A percentile compares a stretch with the other conserved stretches of the same genome.
These are phyloP conservation scores for Pan troglodytes DNA, from an alignment of 2,113 vertebrate genomes.

Conservation along the genomic window NHGRI_mPanTro3-v2.1_pri NC_072413.2:81012501-81013000, in stretches of 20 bases:
- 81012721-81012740: neutral
- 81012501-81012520: no score
- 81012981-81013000: neutral
- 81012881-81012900: neutral
- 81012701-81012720: neutral
- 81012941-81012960: neutral
- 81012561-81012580: neutral
- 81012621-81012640: neutral
- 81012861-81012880: neutral
- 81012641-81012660: neutral
- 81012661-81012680: neutral
- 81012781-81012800: neutral
- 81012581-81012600: neutral
- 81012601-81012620: neutral
- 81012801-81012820: neutral
- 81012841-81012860: neutral
- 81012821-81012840: neutral
- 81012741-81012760: neutral
- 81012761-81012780: neutral
- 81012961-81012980: neutral
- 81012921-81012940: neutral
- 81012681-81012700: neutral
- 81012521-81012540: neutral
- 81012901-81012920: neutral
- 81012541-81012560: neutral